Evolutionary conservation across 1,140 invertebrate genomes (phyloP), one percentile per base, ranked within the genome.

Genomic region (Orius laevigatus): DNA sequence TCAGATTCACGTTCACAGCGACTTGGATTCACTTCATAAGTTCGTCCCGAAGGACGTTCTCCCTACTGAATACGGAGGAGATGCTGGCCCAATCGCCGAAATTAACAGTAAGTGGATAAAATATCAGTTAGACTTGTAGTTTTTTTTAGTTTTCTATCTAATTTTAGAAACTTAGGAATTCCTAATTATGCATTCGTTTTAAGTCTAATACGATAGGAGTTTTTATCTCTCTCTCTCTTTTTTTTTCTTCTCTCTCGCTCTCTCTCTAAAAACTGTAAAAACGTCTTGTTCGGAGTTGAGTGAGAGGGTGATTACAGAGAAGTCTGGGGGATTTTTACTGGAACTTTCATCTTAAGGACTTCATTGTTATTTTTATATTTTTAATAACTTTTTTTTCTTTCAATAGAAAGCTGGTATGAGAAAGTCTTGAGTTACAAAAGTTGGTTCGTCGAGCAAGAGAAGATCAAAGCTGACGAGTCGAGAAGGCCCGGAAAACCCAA

Each of bases 31-130:
- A 2, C 66, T 89, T 0, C 80, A 86, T 60, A 75, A 84, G 53
- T 74, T 76, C 51, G 66, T 88, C 16, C 83, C 83, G 0, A 76
- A 73, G 56, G 79, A 84, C 25, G 78, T 88, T 57, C 61, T 87
- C 39, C 84, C 84, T 2, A 64, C 70, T 36, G 84, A 87, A 55
- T 87, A 87, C 52, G 84, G 83, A 2, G 84, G 84, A 12, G 64
- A 74, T 25, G 76, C 76, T 51, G 79, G 80, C 25, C 73, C 72
- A 5, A 71, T 85, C 51, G 67, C 73, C 9, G 71, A 72, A 32
- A 72, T 85, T 48, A 79, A 83, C 59, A 72, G 79, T 80, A 64
- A 62, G 60, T 63, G 44, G 25, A 25, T 4, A 25, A 25, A 25
- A 25, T 4, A 25, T 25, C 8, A 5, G 25, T 45, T 47, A 12